These are phyloP conservation scores for Drosophila pallidifrons DNA, from an alignment of 1,140 invertebrate species.

Conservation along the genomic window DNA sequence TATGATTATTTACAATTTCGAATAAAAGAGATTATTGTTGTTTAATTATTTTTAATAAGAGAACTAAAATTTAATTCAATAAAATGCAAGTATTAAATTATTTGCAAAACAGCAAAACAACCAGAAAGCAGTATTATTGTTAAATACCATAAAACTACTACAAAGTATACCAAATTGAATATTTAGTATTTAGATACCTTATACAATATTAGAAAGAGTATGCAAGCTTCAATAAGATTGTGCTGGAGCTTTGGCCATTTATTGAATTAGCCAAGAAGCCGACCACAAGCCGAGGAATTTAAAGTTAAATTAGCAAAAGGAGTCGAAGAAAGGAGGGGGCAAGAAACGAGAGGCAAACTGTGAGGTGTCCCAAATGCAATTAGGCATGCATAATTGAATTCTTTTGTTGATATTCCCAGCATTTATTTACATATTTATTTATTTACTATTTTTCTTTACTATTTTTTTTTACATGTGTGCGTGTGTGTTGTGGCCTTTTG, in stretches of 20 bases:
- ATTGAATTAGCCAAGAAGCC: neutral
- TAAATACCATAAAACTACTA: too few relatives aligned
- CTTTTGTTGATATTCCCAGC: conserved; percentile 30
- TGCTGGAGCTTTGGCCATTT: neutral
- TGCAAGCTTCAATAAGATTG: neutral
- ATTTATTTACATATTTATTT: conserved; percentile 42
- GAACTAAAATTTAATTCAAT: too few relatives aligned
- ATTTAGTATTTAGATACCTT: too few relatives aligned
- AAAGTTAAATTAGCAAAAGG: neutral
- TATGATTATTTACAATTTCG: too few relatives aligned
- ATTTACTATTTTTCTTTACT: conserved; percentile 21
- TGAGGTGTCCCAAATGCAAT: conserved; percentile 48
- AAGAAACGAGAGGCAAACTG: neutral
- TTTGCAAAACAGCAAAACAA: too few relatives aligned
- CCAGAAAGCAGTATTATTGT: too few relatives aligned
- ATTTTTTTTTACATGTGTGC: conserved; percentile 2
- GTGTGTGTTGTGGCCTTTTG: conserved; percentile 34
- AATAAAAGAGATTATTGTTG: too few relatives aligned
- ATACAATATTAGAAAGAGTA: neutral
- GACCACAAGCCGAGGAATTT: neutral
- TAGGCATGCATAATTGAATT: conserved; percentile 71
- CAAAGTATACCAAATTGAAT: too few relatives aligned
- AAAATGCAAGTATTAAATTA: too few relatives aligned
- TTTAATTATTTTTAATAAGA: too few relatives aligned
- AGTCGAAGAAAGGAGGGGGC: neutral